Percentiles rank a stretch among this genome's conserved stretches.
Conservation (phyloP, 30 jellyfish, hydroid and myxozoan species). For the Chrysaora quinquecirrha region DNA sequence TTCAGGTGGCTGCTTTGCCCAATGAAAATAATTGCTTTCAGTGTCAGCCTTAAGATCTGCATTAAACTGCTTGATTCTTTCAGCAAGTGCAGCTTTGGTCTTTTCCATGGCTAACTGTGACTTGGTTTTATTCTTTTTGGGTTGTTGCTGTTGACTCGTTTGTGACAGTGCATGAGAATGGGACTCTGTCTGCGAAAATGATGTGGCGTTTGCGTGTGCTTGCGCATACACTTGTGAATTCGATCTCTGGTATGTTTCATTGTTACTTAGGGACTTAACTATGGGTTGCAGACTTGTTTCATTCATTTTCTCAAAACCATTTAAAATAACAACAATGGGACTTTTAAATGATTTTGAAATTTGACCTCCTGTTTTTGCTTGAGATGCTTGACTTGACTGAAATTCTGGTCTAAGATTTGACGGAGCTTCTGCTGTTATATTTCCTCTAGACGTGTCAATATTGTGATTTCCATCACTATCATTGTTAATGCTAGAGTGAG, state of each 20-base stretch:
- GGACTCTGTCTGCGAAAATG: conserved; percentile 12
- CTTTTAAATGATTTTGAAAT: too few relatives aligned
- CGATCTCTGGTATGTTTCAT: conserved; percentile 32
- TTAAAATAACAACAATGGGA: too few relatives aligned
- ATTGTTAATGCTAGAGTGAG: too few relatives aligned
- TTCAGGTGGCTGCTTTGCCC: conserved; percentile 21
- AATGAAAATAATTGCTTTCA: conserved; percentile 19
- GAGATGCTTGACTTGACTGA: too few relatives aligned
- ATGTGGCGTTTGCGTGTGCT: conserved; percentile 15
- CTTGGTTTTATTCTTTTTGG: conserved; percentile 5
- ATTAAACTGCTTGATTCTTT: neutral
- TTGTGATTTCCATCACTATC: too few relatives aligned
- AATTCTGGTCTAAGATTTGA: too few relatives aligned
- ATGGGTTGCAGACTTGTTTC: neutral
- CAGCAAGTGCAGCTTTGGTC: conserved; percentile 5
- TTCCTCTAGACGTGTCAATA: too few relatives aligned
- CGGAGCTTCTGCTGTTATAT: too few relatives aligned
- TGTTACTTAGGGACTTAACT: neutral
- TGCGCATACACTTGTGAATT: conserved; percentile 19
- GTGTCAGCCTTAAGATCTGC: conserved; percentile 15
- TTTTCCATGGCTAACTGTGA: conserved; percentile 25
- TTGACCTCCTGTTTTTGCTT: too few relatives aligned
- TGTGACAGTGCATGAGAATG: neutral
- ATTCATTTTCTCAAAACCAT: too few relatives aligned
- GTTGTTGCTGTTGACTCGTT: neutral